phyloP scores from a whole-genome alignment of 2,888 invertebrate species.

The Cremastinae sp. region DNA sequence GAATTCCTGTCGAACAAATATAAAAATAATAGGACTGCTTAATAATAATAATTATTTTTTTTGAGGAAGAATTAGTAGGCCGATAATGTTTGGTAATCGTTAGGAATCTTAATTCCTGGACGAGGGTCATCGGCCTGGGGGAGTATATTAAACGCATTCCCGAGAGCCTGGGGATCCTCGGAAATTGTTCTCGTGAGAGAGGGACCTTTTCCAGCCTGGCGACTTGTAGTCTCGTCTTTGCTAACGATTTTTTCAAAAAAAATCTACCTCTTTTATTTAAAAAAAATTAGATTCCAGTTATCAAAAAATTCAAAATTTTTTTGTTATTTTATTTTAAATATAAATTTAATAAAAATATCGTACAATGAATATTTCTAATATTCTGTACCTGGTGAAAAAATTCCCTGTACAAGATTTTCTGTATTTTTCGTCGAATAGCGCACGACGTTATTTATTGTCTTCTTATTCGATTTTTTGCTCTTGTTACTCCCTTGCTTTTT shows the following conservation, averaged over 20 bases:
- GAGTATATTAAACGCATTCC: slow-evolving; percentile 56
- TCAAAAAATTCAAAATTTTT: too few relatives aligned
- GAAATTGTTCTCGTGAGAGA: slow-evolving; percentile 32
- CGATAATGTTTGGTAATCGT: slow-evolving; percentile 28
- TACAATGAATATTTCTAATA: not conserved
- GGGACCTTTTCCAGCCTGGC: slow-evolving; percentile 22
- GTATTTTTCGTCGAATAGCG: too few relatives aligned
- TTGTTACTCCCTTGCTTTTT: slow-evolving; percentile 7
- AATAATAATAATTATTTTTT: not conserved
- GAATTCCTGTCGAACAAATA: too few relatives aligned
- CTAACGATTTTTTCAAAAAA: slow-evolving; percentile 25
- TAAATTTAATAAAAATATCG: not conserved
- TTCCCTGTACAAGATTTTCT: too few relatives aligned
- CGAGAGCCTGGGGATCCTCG: slow-evolving; percentile 32
- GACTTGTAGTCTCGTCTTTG: slow-evolving; percentile 37
- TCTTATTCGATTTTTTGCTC: not conserved
- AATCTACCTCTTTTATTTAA: not conserved
- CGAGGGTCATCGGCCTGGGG: slow-evolving; percentile 49
- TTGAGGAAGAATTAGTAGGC: not conserved
- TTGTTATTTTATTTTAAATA: too few relatives aligned
- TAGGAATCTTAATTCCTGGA: slow-evolving; percentile 37
- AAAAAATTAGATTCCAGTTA: too few relatives aligned
- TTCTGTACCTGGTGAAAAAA: too few relatives aligned
- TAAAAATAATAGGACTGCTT: not conserved
- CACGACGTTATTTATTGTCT: not conserved